Evolutionary conservation across 2,797 vertebrate genomes (phyloP).

Genomic region (Eupleurogrammus muticus): DNA sequence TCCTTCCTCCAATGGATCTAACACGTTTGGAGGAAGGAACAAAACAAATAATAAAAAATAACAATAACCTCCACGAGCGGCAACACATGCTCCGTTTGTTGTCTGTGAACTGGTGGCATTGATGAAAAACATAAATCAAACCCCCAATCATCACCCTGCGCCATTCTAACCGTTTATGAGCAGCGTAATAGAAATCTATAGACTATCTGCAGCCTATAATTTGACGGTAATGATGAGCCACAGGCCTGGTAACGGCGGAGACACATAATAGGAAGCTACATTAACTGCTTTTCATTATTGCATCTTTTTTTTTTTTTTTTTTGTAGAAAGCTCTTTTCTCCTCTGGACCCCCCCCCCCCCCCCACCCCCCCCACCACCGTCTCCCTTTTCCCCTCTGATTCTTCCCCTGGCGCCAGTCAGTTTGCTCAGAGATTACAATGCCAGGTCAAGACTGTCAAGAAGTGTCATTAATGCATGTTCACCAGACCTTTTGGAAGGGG

Average conservation of each 20-base stretch:
- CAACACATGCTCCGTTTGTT: constrained; percentile 52
- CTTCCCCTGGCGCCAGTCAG: constrained; percentile 76
- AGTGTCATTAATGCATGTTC: constrained; percentile 62
- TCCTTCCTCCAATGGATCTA: constrained; percentile 44
- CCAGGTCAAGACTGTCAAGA: constrained; percentile 68
- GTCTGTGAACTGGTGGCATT: not conserved
- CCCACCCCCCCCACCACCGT: not conserved
- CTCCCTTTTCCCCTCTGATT: constrained; percentile 50
- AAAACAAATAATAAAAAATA: constrained; percentile 1
- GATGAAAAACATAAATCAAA: constrained; percentile 11
- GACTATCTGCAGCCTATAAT: not conserved
- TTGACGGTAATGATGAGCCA: not conserved
- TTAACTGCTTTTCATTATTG: constrained; percentile 48
- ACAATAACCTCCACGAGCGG: constrained; percentile 23
- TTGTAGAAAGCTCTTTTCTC: constrained; percentile 53
- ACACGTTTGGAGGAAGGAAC: constrained; percentile 6
- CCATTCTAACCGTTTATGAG: not conserved
- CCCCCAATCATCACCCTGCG: not conserved
- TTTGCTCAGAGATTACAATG: constrained; percentile 79
- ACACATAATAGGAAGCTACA: constrained; percentile 19
- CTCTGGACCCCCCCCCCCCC: constrained; percentile 37
- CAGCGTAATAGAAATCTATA: not conserved
- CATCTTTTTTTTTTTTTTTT: too few relatives aligned
- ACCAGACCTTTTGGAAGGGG: constrained; percentile 46
- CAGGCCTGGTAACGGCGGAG: constrained; percentile 9